Evolutionary conservation across 1,140 invertebrate genomes (phyloP).

Genomic region (Euschistus heros): DNA sequence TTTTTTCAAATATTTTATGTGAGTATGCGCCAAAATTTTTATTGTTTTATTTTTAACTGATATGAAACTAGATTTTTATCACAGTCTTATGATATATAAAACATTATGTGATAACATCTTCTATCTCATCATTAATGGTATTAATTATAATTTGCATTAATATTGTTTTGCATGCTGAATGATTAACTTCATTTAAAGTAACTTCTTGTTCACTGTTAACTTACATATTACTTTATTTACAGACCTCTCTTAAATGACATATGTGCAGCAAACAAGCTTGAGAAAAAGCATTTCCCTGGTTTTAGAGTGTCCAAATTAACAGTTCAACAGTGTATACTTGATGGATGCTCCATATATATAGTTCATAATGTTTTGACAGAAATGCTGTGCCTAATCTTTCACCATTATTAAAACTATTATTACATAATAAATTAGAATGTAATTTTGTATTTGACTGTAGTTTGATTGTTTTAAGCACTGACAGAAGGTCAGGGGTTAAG

Average conservation of each 20-base stretch:
- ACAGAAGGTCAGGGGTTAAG: conserved; percentile 11
- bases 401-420: conserved; percentile 19
- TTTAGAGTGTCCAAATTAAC: conserved; percentile 12
- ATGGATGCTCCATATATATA: conserved; percentile 18
- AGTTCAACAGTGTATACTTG: conserved; percentile 15
- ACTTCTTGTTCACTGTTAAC: neutral
- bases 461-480: conserved; percentile 20
- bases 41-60: too few relatives aligned
- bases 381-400: conserved; percentile 21
- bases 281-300: conserved; percentile 17
- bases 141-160: too few relatives aligned
- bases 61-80: too few relatives aligned
- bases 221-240: neutral
- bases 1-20: too few relatives aligned
- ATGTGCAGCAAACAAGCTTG: conserved; percentile 9
- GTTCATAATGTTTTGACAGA: conserved; percentile 15
- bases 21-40: too few relatives aligned
- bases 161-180: too few relatives aligned
- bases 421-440: conserved; percentile 21
- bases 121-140: too few relatives aligned
- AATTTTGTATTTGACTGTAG: conserved; percentile 21
- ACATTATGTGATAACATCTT: too few relatives aligned
- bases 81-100: too few relatives aligned
- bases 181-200: too few relatives aligned
- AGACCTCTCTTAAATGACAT: conserved; percentile 18